Evolutionary conservation across 1,140 invertebrate genomes (phyloP), one percentile per base, ranked within the genome.

Genomic region (Drosophila guanche): DNA sequence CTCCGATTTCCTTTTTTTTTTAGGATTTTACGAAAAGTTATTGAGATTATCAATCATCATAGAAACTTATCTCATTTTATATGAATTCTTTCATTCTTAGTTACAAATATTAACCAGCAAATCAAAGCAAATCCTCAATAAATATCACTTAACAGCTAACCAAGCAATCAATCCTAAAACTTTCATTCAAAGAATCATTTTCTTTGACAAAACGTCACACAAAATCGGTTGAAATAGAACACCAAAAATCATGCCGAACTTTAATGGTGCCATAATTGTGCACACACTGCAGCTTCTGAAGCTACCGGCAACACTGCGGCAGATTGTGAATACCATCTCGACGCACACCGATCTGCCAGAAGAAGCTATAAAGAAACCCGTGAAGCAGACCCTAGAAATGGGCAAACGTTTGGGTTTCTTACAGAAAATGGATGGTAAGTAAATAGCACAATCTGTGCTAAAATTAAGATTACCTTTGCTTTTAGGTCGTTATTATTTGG

Each of bases 251-350:
- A 80, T 86, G 81, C 81, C 81, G 0, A 86, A 86, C 29, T 81
- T 88, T 41, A 86, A 86, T 45, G 81, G 81, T 5, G 81, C 81
- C 16, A 86, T 86, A n/a, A 23, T 88, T 14, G 33, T 86, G 61
- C 81, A 88, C 52, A 56, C 81, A 0, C 42, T 86, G 43, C 58
- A 86, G 6, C 29, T 59, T 20, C 23, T 86, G 3, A 70, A 86
- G 10, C 29, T 63, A 0, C 81, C 81, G n/a, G 68, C 81, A 0
- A 86, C 81, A 8, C 55, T 86, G 12, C 60, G 74, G 2, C 83
- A 86, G 20, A 88, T 86, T 7, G 46, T 86, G 16, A 33, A 57
- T 14, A 63, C 61, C 8, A 86, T 86, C 45, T 57, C 81, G 0
- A 70, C 63, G 5, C 62, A 86, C 16, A 88, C 77, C 1, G 59